Conservation (phyloP, 2,113 vertebrate species). For the Bos javanicus region DNA sequence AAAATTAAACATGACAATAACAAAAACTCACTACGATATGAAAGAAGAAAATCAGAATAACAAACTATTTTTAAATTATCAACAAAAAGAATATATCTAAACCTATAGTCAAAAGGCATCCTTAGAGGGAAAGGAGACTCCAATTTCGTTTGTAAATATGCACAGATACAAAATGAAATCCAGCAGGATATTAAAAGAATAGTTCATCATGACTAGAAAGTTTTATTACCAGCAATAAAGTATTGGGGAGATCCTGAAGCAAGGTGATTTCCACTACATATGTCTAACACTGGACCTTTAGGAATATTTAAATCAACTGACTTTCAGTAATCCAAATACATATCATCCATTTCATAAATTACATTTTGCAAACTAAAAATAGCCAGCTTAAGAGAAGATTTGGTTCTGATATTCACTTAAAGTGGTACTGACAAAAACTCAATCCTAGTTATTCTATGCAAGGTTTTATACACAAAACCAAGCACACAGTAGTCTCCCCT, state of each 20-base stretch:
- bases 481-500: background rate
- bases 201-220: background rate
- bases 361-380: background rate
- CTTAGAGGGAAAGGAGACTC: background rate
- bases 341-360: background rate
- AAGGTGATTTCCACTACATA: background rate
- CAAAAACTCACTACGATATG: background rate
- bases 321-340: background rate
- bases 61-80: background rate
- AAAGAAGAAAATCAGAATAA: constrained; percentile 17
- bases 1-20: background rate
- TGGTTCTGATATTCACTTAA: background rate
- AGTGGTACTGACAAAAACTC: background rate
- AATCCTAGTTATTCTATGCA: background rate
- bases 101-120: background rate
- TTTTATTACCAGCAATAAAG: background rate
- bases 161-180: background rate
- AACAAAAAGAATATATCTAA: background rate
- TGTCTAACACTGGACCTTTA: background rate
- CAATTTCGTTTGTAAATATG: background rate
- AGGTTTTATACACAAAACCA: background rate
- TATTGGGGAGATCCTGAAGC: background rate
- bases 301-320: background rate
- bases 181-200: background rate
- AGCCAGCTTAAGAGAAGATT: background rate